Evolutionary conservation across 1,140 invertebrate genomes (phyloP).

Genomic region (Megalopta genalis): DNA sequence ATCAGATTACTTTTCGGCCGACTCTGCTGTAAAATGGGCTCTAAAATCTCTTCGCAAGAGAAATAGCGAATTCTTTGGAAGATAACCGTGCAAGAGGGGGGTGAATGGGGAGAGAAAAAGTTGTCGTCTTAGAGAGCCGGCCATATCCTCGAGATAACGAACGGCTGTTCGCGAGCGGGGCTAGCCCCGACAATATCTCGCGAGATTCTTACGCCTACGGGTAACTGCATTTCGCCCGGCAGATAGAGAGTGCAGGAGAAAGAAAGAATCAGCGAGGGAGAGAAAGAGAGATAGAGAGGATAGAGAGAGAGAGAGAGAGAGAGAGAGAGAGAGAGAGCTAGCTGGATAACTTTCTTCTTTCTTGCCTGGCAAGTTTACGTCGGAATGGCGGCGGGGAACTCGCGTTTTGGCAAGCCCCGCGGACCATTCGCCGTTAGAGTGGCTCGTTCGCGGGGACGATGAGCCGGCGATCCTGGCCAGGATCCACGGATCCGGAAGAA

Average conservation of each 20-base stretch:
- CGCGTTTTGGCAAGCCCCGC: background rate
- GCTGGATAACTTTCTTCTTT: background rate
- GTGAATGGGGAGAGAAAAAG: background rate
- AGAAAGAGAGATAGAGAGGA: no score
- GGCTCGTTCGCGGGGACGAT: conserved; percentile 2
- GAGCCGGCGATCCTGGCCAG: background rate
- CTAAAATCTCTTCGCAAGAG: no score
- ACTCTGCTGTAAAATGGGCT: no score
- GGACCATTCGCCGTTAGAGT: background rate
- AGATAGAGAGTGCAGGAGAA: no score
- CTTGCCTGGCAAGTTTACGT: conserved; percentile 2
- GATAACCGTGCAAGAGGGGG: no score
- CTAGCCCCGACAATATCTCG: background rate
- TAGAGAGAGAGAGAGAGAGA: no score
- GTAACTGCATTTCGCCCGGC: background rate
- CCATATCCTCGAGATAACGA: background rate
- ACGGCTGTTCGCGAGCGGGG: background rate
- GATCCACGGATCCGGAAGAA: background rate
- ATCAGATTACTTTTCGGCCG: no score
- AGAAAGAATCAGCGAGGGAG: no score
- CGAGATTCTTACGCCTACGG: conserved; percentile 5
- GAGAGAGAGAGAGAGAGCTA: background rate
- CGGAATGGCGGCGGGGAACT: background rate
- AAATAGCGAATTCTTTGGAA: no score
- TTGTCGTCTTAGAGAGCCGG: background rate